Base-by-base conservation (phyloP, 2,888 invertebrate species). In the Mesorhabditis spiculigera region DNA sequence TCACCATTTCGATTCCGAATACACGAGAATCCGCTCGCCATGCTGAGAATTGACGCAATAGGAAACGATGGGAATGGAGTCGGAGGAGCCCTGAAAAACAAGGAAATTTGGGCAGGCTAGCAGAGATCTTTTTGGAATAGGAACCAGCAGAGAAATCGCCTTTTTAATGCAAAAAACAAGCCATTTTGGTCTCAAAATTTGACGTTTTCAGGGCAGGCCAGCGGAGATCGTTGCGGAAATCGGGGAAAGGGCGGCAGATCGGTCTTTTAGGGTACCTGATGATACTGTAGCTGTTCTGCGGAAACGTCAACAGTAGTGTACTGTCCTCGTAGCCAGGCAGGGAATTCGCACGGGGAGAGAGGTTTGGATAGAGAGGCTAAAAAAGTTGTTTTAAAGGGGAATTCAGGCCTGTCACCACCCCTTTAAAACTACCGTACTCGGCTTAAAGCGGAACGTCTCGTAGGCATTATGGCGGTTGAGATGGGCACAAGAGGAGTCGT, bases 1-100 rank as follows among this genome's bases (percentile, higher is more conserved):
- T n/a, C 58, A 79, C 81, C 81, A 81, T 68, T 77, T 78, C 1
- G 81, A 78, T 70, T 78, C 78, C 16, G 81, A 79, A 58, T 78
- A 77, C 4, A 81, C 81, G 63, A 81, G 62, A 43, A 81, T 75
- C 10, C 78, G 66, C 62, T 81, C 80, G 5, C 75, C 76, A 63
- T 78, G 75, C 4, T 76, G 74, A 28, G 79, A 73, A n/a, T n/a
- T n/a, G 2, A 81, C 80, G 68, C 81, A 81, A 41, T 74, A 72
- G 4, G 80, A 77, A 63, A 77, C 69, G 6, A 80, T 65, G 0
- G 80, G 78, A 13, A 76, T 74, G n/a, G 77, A 71, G 44, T 78
- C 78, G 2, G 76, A 50, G 6, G 50, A 10, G 6, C 50, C 50
- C 50, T 50, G 13, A 50, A 50, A 10, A 50, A 50, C 6, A 50